Evolutionary conservation across 2,797 vertebrate species (phyloP), one percentile per base, ranked within the genome.

Genomic region (Squalus acanthias): DNA sequence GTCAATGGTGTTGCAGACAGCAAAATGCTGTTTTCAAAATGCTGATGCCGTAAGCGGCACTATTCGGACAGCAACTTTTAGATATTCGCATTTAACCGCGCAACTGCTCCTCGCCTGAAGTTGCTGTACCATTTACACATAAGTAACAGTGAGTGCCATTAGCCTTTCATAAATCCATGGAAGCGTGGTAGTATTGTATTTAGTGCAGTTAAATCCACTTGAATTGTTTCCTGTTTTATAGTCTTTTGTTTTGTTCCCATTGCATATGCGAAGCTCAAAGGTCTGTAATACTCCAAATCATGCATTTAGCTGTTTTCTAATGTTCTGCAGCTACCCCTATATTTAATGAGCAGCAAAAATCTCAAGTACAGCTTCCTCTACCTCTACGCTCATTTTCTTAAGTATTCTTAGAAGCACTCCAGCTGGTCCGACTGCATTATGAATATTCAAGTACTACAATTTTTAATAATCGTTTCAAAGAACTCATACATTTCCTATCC

Each of bases 391-490:
- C 63, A 69, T 93, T 93, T 93, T 93, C 91, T 93, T 93, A 74
- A 76, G 94, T 74, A 95, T 95, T 72, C 94, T 76, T 95, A 57
- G 70, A 95, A 72, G 50, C 70, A 57, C 70, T 95, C 46, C 69
- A 95, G 70, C 70, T 95, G 94, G 46, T 95, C 69, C 0, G 20
- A 70, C 46, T 57, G 70, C 70, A 29, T 53, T 33, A 53, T 74
- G 50, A 95, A 95, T 95, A 95, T 95, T 95, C 94, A 95, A 60
- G 94, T 57, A 57, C 26, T 17, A 53, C 26, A 95, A 57, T 57
- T 95, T 57, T 95, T 76, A 74, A 72, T 76, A 53, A 95, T 60
- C 50, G 60, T 76, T 95, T 95, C 94, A 95, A 93, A 93, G 91
- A 93, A n/a, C n/a, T 93, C 91, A 69, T 39, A 65, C 33, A 69